Evolutionary conservation across 2,888 invertebrate species (phyloP).

Genomic region (Ophion ellenae): DNA sequence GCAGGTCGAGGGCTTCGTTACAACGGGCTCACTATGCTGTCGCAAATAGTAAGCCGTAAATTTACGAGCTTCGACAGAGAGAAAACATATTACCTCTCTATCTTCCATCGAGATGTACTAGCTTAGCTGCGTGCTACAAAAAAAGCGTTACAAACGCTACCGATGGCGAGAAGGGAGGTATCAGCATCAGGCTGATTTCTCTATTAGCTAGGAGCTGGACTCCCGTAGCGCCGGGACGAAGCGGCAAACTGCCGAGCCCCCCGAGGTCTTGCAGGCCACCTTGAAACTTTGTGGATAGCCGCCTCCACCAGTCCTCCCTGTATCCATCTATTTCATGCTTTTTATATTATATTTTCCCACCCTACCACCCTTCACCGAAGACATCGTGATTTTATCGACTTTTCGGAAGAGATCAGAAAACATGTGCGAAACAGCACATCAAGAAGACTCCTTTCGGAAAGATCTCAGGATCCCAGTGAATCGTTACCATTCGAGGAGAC

Average conservation of each 20-base stretch:
- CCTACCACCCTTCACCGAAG: slow-evolving; percentile 54
- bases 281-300: slow-evolving; percentile 77
- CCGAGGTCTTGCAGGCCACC: slow-evolving; percentile 72
- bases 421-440: slow-evolving; percentile 28
- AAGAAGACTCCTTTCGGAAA: slow-evolving; percentile 8
- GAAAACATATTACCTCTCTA: slow-evolving; percentile 68
- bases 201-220: slow-evolving; percentile 77
- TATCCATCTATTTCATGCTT: slow-evolving; percentile 29
- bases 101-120: slow-evolving; percentile 53
- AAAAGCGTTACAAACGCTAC: slow-evolving; percentile 70
- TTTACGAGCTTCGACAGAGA: slow-evolving; percentile 75
- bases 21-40: slow-evolving; percentile 52
- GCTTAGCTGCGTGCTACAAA: slow-evolving; percentile 33
- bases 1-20: slow-evolving; percentile 55
- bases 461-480: slow-evolving; percentile 63
- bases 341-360: slow-evolving; percentile 39
- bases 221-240: slow-evolving; percentile 74
- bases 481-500: slow-evolving; percentile 68
- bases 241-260: slow-evolving; percentile 64
- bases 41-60: slow-evolving; percentile 74
- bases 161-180: slow-evolving; percentile 75
- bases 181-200: slow-evolving; percentile 79
- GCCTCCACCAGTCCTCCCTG: slow-evolving; percentile 60
- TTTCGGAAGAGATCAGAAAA: slow-evolving; percentile 61
- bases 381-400: slow-evolving; percentile 76